Percentiles rank a stretch among this genome's conserved stretches.
Conservation (phyloP, 2,113 vertebrate species). For the Limanda limanda region DNA sequence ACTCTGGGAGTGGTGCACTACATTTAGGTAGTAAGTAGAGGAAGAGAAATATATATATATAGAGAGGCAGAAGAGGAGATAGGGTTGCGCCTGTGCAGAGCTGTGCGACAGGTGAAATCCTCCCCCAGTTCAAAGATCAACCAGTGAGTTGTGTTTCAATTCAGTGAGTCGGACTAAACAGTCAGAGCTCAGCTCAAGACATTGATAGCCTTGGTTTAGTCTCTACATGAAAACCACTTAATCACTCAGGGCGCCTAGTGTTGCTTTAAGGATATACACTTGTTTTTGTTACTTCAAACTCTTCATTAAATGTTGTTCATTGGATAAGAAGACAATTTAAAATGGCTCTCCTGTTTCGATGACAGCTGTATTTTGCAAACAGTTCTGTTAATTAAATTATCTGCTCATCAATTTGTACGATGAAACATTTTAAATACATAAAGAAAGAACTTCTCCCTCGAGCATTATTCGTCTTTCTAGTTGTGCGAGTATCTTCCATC, state of each 20-base stretch:
- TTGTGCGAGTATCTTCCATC: not conserved
- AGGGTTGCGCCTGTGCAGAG: slow-evolving; percentile 2
- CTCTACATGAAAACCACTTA: too few species aligned
- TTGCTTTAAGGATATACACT: too few species aligned
- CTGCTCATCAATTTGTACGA: not conserved
- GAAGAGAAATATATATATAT: slow-evolving; percentile 5
- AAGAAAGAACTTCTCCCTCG: not conserved
- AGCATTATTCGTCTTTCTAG: slow-evolving; percentile 1
- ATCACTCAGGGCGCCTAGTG: too few species aligned
- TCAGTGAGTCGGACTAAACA: not conserved
- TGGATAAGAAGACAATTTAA: not conserved
- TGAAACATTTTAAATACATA: not conserved
- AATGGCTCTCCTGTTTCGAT: not conserved
- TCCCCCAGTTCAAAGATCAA: not conserved
- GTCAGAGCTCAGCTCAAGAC: too few species aligned
- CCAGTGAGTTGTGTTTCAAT: not conserved
- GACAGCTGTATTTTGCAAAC: not conserved
- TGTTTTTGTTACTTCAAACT: too few species aligned
- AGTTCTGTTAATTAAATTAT: not conserved
- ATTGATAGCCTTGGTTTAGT: not conserved
- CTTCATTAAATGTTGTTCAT: not conserved
- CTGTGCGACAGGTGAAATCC: slow-evolving; percentile 27
- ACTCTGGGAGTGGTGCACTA: not conserved
- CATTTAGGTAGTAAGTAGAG: slow-evolving; percentile 2
- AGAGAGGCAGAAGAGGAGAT: slow-evolving; percentile 16